Evolutionary conservation across 2,888 invertebrate genomes (phyloP).

Genomic region (Leptinotarsa juncta): DNA sequence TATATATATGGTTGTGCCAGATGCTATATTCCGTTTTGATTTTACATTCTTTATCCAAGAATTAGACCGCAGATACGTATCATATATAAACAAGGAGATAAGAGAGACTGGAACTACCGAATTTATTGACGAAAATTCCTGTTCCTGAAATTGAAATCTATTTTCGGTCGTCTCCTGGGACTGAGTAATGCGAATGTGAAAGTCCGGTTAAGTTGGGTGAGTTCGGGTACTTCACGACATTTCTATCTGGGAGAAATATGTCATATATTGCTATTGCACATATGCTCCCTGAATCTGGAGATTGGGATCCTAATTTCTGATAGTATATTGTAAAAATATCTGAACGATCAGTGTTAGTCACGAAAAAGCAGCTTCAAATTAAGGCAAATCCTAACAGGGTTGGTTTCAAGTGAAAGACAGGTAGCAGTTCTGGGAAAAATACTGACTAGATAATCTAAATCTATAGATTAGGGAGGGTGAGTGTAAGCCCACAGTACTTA

Average conservation of each 20-base stretch:
- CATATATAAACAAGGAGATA: constrained; percentile 17
- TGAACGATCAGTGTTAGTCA: neutral
- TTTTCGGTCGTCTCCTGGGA: constrained; percentile 6
- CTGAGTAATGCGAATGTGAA: neutral
- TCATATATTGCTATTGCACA: no score
- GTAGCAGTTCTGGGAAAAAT: no score
- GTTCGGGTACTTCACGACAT: neutral
- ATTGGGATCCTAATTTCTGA: neutral
- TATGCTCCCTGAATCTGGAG: neutral
- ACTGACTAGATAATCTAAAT: no score
- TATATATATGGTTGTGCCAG: constrained; percentile 32
- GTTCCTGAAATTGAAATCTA: constrained; percentile 11
- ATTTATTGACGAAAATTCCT: constrained; percentile 11
- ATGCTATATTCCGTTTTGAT: constrained; percentile 35
- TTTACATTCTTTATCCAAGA: constrained; percentile 25
- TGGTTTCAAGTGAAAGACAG: neutral
- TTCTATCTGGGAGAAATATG: neutral
- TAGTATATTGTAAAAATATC: neutral
- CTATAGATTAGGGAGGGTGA: no score
- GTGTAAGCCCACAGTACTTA: no score
- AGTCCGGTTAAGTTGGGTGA: constrained; percentile 4
- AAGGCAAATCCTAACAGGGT: no score
- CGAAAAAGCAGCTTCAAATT: no score
- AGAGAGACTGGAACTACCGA: constrained; percentile 3
- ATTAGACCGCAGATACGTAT: constrained; percentile 16